A percentile compares a stretch with the other conserved stretches of the same genome.
These are phyloP conservation scores for Nemopilema nomurai DNA, from an alignment of 30 jellyfish, hydroid and myxozoan genomes.

Conservation along the genomic window DNA sequence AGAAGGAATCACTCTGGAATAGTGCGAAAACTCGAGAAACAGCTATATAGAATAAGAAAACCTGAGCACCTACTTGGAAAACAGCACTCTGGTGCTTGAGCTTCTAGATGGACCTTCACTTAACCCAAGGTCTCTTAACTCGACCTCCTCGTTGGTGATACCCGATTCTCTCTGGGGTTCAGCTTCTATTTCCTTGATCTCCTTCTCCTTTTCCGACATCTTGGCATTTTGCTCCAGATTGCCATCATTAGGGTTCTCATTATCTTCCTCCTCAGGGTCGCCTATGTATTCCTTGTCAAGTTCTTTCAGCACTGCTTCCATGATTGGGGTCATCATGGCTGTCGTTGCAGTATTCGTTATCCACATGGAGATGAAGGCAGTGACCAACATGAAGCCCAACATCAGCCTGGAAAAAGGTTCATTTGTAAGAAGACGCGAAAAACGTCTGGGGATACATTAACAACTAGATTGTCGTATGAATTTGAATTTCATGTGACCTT, in stretches of 20 bases:
- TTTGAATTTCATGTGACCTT: no score
- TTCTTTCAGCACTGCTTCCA: slow-evolving; percentile 96
- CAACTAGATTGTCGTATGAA: no score
- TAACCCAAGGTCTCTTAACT: background rate
- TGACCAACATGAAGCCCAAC: slow-evolving; percentile 89
- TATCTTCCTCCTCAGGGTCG: slow-evolving; percentile 51
- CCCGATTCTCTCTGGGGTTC: background rate
- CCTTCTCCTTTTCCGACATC: background rate
- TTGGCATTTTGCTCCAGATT: background rate
- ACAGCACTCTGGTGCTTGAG: background rate
- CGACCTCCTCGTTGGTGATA: background rate
- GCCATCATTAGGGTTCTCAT: slow-evolving; percentile 6
- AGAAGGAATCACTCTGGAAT: background rate
- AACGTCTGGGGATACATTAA: background rate
- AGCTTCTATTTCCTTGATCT: background rate
- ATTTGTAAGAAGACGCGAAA: background rate
- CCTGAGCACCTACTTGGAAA: background rate
- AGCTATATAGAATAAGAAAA: no score
- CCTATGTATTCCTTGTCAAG: slow-evolving; percentile 71
- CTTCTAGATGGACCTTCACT: background rate
- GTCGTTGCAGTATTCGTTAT: slow-evolving; percentile 98
- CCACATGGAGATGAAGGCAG: slow-evolving; percentile 99
- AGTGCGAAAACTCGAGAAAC: no score
- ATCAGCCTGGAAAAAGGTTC: slow-evolving; percentile 16
- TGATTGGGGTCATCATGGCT: slow-evolving; percentile 99